Evolutionary conservation across 2,113 vertebrate genomes (phyloP).

Genomic region (Neoarius graeffei): DNA sequence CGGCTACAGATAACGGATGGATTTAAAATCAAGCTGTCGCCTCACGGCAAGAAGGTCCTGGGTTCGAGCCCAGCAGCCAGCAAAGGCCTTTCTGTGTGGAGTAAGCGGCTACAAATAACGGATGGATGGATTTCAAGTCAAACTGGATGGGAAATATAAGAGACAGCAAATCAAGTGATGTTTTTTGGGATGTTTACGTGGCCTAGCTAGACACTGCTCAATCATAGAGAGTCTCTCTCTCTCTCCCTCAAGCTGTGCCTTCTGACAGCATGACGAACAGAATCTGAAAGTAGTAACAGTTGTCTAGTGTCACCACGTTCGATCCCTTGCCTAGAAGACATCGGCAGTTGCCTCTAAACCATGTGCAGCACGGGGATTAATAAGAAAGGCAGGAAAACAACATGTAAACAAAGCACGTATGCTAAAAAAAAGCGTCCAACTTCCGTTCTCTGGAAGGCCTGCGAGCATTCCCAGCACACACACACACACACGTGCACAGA

Average conservation of each 20-base stretch:
- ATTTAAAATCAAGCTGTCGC: too few relatives aligned
- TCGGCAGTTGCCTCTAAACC: background rate
- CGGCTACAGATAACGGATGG: too few relatives aligned
- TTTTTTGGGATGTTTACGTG: constrained; percentile 1
- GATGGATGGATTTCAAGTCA: too few relatives aligned
- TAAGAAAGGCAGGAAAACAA: background rate
- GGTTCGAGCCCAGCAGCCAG: too few relatives aligned
- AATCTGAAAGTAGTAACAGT: constrained; percentile 21
- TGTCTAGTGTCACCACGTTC: background rate
- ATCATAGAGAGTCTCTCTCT: background rate
- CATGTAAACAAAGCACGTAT: constrained; percentile 30
- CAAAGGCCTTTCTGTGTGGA: too few relatives aligned
- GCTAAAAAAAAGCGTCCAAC: background rate
- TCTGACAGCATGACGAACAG: constrained; percentile 18
- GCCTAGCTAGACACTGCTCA: constrained; percentile 12
- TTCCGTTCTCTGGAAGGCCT: constrained; percentile 6
- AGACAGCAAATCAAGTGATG: background rate
- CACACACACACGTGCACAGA: constrained; percentile 3
- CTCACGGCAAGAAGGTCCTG: too few relatives aligned
- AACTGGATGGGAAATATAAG: background rate
- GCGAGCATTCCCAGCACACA: background rate
- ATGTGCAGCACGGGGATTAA: background rate
- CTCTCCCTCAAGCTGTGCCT: background rate
- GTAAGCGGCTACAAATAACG: too few relatives aligned
- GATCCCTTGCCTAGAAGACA: background rate